phyloP scores from a whole-genome alignment of 2,797 vertebrate species.

The Salarias fasciatus region DNA sequence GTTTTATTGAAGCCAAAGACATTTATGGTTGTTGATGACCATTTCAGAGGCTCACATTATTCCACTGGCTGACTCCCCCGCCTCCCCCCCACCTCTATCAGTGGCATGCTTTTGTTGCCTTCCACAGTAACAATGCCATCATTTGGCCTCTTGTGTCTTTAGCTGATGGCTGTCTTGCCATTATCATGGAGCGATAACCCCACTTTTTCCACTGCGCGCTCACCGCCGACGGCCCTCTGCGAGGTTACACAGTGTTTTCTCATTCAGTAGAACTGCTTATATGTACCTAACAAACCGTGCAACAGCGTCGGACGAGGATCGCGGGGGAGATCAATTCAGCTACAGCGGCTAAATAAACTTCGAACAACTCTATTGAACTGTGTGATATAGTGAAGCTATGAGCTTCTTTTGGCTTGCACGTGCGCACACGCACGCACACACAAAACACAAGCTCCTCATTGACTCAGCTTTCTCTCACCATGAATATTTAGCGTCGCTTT shows the following conservation, averaged over 20 bases:
- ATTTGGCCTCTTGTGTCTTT: conserved; percentile 41
- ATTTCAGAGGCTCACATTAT: conserved; percentile 42
- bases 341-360: conserved; percentile 49
- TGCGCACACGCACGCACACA: conserved; percentile 3
- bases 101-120: conserved; percentile 17
- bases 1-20: conserved; percentile 45
- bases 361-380: conserved; percentile 43
- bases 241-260: conserved; percentile 53
- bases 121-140: conserved; percentile 18
- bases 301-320: conserved; percentile 41
- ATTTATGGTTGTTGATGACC: conserved; percentile 48
- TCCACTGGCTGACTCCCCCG: conserved; percentile 21
- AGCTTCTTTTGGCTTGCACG: conserved; percentile 20
- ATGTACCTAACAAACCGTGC: conserved; percentile 60
- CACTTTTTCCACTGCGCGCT: conserved; percentile 26
- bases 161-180: conserved; percentile 12
- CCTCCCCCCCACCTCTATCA: conserved; percentile 8
- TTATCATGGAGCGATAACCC: conserved; percentile 47
- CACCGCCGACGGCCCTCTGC: conserved; percentile 14
- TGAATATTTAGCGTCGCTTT: conserved; percentile 37
- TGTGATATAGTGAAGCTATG: conserved; percentile 31
- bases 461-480: conserved; percentile 10
- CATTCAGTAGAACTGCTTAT: conserved; percentile 42
- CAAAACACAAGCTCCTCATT: too few species aligned
- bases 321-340: conserved; percentile 40